Evolutionary conservation across 2,888 invertebrate species (phyloP).

Genomic region (Ctenicera cuprea): DNA sequence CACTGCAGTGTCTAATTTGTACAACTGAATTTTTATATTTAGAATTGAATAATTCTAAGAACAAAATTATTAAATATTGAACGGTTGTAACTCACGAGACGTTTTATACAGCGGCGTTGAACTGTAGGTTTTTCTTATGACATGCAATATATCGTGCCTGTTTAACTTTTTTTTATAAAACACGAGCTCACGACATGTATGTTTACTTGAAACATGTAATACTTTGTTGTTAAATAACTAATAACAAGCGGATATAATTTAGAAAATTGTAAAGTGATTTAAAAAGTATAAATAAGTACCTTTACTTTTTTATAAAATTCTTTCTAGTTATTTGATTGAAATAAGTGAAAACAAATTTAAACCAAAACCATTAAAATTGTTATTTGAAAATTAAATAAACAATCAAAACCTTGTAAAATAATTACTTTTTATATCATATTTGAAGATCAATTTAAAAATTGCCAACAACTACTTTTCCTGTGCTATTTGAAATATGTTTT

Average conservation of each 20-base stretch:
- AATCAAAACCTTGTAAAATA: too few species aligned
- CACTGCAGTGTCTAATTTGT: too few species aligned
- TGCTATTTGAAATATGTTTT: constrained; percentile 38
- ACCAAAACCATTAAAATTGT: too few species aligned
- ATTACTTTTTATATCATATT: too few species aligned
- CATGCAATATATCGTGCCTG: constrained; percentile 28
- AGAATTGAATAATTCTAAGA: constrained; percentile 9
- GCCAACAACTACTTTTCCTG: constrained; percentile 29
- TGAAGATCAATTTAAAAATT: constrained; percentile 7
- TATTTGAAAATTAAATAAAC: too few species aligned
- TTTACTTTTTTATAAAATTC: background rate
- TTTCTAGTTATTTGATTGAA: background rate
- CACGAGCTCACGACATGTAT: constrained; percentile 19
- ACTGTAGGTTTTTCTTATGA: constrained; percentile 15
- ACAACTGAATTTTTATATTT: too few species aligned
- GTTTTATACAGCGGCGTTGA: constrained; percentile 20
- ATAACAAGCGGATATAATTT: constrained; percentile 3
- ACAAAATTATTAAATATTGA: constrained; percentile 26
- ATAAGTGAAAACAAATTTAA: too few species aligned
- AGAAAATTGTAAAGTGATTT: background rate
- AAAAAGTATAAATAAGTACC: background rate
- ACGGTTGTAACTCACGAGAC: background rate
- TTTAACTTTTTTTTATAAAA: background rate
- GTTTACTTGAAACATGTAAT: constrained; percentile 27
- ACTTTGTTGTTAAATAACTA: constrained; percentile 15